Evolutionary conservation across 2,888 invertebrate species (phyloP).

Genomic region (Colostygia pectinataria): DNA sequence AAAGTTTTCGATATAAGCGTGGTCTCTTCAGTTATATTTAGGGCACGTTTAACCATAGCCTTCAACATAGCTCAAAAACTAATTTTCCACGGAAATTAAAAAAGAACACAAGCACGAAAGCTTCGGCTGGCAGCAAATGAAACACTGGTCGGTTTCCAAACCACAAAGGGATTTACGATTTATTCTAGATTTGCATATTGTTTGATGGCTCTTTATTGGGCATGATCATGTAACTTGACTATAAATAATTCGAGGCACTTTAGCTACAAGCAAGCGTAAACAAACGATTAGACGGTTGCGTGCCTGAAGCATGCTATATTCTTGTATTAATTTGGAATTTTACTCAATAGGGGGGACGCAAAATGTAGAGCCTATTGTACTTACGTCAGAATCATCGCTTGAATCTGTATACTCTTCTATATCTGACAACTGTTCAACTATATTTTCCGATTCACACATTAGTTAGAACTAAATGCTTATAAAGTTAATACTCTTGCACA

Average conservation of each 20-base stretch:
- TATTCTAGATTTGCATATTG: constrained; percentile 72
- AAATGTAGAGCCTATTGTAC: constrained; percentile 44
- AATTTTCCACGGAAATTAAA: constrained; percentile 37
- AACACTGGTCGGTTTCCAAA: constrained; percentile 62
- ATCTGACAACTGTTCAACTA: constrained; percentile 18
- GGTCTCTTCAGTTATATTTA: constrained; percentile 60
- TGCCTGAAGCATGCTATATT: constrained; percentile 54
- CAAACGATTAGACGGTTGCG: constrained; percentile 72
- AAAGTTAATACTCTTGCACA: not conserved
- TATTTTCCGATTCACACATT: constrained; percentile 36
- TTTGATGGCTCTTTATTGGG: constrained; percentile 72
- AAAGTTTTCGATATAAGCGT: constrained; percentile 61
- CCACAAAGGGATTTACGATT: constrained; percentile 61
- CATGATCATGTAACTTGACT: constrained; percentile 72
- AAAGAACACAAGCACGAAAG: constrained; percentile 59
- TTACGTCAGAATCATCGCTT: constrained; percentile 57
- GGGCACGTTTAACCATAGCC: constrained; percentile 71
- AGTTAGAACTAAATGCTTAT: constrained; percentile 14
- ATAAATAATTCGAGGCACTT: constrained; percentile 71
- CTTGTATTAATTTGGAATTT: constrained; percentile 51
- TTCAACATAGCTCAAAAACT: constrained; percentile 59
- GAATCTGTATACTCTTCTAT: constrained; percentile 44
- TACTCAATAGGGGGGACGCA: constrained; percentile 14
- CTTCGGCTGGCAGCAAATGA: constrained; percentile 58
- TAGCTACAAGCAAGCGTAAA: constrained; percentile 72